Conservation (phyloP, 2,113 vertebrate species). For the Gymnorhina tibicen region DNA sequence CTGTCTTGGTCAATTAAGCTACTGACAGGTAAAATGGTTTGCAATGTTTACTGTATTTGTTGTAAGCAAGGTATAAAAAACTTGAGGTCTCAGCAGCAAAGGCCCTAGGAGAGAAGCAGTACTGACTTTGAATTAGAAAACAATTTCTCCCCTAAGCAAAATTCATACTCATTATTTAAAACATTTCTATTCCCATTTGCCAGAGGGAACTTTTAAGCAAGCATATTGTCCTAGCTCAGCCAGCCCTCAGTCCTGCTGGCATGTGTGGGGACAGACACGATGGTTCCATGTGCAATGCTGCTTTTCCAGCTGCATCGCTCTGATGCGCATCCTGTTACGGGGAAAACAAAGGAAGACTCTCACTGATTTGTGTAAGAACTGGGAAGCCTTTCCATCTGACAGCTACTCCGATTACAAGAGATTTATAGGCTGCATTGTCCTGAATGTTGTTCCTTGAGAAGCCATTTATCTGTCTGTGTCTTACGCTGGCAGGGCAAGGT, state of each 20-base stretch:
- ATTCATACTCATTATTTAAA: background rate
- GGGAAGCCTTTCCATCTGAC: background rate
- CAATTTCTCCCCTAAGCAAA: background rate
- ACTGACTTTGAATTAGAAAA: background rate
- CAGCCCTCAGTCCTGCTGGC: background rate
- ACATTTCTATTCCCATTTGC: background rate
- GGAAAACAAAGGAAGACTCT: background rate
- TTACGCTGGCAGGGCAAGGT: background rate
- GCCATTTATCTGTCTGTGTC: background rate
- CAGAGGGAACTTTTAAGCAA: background rate
- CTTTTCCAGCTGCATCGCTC: background rate
- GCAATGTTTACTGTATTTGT: fast-evolving
- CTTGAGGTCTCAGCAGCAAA: background rate
- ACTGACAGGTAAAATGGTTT: background rate
- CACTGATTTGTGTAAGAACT: background rate
- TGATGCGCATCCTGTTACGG: fast-evolving
- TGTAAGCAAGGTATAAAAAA: background rate
- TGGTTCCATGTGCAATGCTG: background rate
- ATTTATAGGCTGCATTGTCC: background rate
- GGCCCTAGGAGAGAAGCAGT: background rate
- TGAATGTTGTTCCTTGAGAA: background rate
- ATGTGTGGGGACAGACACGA: fast-evolving
- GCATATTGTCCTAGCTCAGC: background rate
- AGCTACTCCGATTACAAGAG: background rate
- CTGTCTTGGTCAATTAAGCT: background rate